Conservation (phyloP, 2,888 invertebrate genomes). For the Crossocerus cetratus region DNA sequence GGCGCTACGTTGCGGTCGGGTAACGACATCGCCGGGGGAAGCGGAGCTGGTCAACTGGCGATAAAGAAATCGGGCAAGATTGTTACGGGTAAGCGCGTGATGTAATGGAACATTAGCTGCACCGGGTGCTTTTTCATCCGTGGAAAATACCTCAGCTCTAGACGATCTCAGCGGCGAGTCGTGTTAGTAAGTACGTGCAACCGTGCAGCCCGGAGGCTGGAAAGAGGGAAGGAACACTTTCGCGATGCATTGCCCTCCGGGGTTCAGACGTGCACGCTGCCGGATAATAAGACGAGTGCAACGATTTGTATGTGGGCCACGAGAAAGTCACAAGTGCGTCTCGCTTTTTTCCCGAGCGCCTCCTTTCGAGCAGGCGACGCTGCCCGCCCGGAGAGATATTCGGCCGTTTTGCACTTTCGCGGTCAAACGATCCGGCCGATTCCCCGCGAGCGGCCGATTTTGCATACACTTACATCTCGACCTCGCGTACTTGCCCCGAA, state of each 20-base stretch:
- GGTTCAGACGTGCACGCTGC: slow-evolving; percentile 37
- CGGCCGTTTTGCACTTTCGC: slow-evolving; percentile 52
- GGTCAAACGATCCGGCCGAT: slow-evolving; percentile 27
- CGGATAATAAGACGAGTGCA: slow-evolving; percentile 57
- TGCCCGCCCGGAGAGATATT: slow-evolving; percentile 16
- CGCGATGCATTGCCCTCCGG: slow-evolving; percentile 36
- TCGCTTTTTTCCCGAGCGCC: slow-evolving; percentile 30
- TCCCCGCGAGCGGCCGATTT: neutral
- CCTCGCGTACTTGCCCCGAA: neutral
- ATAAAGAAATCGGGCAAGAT: neutral
- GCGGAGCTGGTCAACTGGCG: neutral
- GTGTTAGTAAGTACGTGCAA: neutral
- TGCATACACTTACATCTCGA: neutral
- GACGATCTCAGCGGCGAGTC: neutral
- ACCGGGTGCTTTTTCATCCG: neutral
- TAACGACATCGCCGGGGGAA: slow-evolving; percentile 11
- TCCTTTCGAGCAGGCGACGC: neutral
- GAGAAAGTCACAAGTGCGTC: slow-evolving; percentile 70
- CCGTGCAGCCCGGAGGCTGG: neutral
- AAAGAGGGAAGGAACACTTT: slow-evolving; percentile 42
- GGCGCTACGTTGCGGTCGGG: neutral
- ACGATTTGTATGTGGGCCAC: slow-evolving; percentile 71
- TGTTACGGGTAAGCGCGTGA: neutral
- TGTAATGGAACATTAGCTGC: neutral
- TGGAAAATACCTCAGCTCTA: neutral